Evolutionary conservation across 2,113 vertebrate species (phyloP), one percentile per base, ranked within the genome.

Genomic region (Desmodus rotundus): DNA sequence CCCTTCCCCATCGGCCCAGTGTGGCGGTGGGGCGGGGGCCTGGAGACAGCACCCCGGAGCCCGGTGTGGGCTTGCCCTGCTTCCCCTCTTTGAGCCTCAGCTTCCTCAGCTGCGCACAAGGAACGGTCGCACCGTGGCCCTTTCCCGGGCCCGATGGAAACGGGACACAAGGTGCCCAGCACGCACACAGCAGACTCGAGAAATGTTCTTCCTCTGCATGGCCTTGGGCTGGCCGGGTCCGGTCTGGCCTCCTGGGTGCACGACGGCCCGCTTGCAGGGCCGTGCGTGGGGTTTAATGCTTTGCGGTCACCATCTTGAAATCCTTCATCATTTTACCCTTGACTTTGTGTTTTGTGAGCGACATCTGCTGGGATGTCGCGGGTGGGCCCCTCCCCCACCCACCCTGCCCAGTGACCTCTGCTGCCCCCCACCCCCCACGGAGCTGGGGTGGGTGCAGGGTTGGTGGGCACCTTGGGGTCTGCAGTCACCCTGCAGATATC

Each of bases 81-180:
- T 17, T 22, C 38, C 1, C 41, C 4, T 13, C 58, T 1, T 0
- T 0, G 24, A 10, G 31, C 6, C 15, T 67, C 15, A 0, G 2
- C 0, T 8, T 54, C 52, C 43, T 77, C 67, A 56, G 38, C 85
- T 9, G 73, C 26, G 33, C 24, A 47, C 26, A 2, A 10, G 26
- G 16, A 38, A 4, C 4, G 1, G 16, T 22, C 26, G 4, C 15
- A 3, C 6, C 31, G 1, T 6, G 4, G 6, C 8, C 20, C 47
- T 50, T 47, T 38, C 33, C 45, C 5, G 50, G 26, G 67, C 43
- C 58, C 38, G 80, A 28, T 15, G 47, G 31, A 43, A 7, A 38
- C 6, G 31, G 70, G 45, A 74, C 33, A 9, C 2, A 1, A 13
- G 20, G 65, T 1, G 45, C 47, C 0, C 4, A 33, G 22, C 43